Base-by-base conservation (phyloP, 1,140 invertebrate species). In the Zaprionus lachaisei region DNA sequence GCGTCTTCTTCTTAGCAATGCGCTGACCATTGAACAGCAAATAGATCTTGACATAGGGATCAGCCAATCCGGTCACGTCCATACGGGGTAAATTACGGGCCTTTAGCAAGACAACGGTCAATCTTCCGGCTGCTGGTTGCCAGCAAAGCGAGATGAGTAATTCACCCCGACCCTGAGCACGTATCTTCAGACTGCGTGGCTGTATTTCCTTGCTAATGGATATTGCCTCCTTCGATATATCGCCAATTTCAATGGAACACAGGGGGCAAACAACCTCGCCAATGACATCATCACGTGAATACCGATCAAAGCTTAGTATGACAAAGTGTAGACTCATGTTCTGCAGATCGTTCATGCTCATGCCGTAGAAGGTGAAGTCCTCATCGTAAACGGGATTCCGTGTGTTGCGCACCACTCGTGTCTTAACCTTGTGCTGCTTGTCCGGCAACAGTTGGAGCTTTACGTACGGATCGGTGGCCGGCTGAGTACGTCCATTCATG, bases 1-100 rank as follows among this genome's bases (percentile, higher is more conserved):
- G 98, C 0, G 99, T 99, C 94, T 99, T 99, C 95, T 99, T 99
- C 94, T 99, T 99, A 49, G 98, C 97, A 78, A 99, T 98, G 69
- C 98, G 95, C 93, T 99, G 98, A n/a, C 97, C 97, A 93, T 99
- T 99, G 93, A 97, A 98, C 7, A 99, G 94, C 79, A 99, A 94
- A 93, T 99, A 99, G 91, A 99, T 98, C 93, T 99, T 99, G 4
- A 99, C 98, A 92, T 97, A 96, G 51, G 97, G 97, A 94, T 97
- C 99, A 94, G 97, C 97, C n/a, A 98, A 94, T 65, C 98, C 98
- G 55, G 97, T 98, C 38, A 98, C 96, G 92, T 99, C 97, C 97
- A 99, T 98, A 92, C 98, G 98, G 9, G 98, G 98, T 55, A 99
- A 94, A 93, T 99, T 98, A 80, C 97, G 95, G 4, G 98, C 98